Conservation (phyloP, 2,888 invertebrate genomes). For the Formica aserva region DNA sequence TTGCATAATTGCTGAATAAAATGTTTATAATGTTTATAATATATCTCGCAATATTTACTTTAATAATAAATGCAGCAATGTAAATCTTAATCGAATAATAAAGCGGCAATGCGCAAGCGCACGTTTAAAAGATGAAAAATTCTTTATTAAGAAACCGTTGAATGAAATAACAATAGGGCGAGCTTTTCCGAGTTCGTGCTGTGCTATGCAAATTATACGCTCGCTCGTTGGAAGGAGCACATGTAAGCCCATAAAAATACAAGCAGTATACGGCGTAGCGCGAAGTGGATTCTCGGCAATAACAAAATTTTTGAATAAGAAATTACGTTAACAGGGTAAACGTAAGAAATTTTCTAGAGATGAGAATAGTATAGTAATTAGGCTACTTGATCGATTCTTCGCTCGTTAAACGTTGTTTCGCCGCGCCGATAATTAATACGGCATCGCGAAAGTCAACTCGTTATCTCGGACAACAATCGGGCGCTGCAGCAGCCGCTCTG, state of each 20-base stretch:
- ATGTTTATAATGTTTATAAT: conserved; percentile 1
- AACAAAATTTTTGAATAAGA: background rate
- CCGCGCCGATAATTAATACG: conserved; percentile 31
- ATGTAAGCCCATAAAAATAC: conserved; percentile 30
- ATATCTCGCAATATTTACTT: background rate
- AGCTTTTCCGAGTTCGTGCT: background rate
- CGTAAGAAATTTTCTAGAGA: background rate
- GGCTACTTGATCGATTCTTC: background rate
- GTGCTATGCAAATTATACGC: conserved; percentile 28
- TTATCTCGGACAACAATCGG: conserved; percentile 48
- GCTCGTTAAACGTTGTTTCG: conserved; percentile 2
- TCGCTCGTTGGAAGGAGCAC: background rate
- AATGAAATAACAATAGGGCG: conserved; percentile 12
- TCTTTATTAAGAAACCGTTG: background rate
- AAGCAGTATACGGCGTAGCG: background rate
- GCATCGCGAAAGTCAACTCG: conserved; percentile 40
- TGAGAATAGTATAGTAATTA: background rate
- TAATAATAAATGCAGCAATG: background rate
- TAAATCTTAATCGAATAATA: background rate
- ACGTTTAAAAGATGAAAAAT: conserved; percentile 4
- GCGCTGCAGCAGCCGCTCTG: conserved; percentile 10
- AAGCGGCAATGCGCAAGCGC: background rate
- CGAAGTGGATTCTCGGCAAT: background rate
- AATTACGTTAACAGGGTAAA: background rate
- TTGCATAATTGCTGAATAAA: background rate